Base-by-base conservation (phyloP, 2,113 vertebrate species). In the Saimiri boliviensis region DNA sequence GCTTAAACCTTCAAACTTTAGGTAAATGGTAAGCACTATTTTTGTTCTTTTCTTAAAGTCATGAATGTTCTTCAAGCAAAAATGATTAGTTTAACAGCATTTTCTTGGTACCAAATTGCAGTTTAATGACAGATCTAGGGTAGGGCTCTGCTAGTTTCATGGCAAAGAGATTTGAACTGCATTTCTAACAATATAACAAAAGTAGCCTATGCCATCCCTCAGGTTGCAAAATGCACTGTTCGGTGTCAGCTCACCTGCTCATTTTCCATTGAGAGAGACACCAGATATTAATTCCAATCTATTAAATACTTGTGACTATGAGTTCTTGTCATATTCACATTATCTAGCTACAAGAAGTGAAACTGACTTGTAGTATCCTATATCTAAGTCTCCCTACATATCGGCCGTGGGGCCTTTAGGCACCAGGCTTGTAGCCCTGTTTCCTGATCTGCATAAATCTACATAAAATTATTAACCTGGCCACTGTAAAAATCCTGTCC, bases 151-250 rank as follows among this genome's bases (percentile, higher is more conserved):
- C 58, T 58, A 32, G n/a, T 37, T 88, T 47, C 19, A 11, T 10
- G 5, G 37, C 70, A 21, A 58, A 89, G 27, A 79, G 40, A 73
- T 45, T 25, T 40, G 68, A 32, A 27, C 35, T 47, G 35, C 9
- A 3, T 80, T 94, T 84, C 45, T 47, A 40, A 70, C 30, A 86
- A 71, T 0, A 3, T 2, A 27, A 19, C 35, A 68, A 56, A 56
- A 30, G 45, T 45, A 56, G 13, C 25, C 13, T 0, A 0, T 47
- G 30, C 10, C n/a, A 47, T 35, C 49, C 5, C 1, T 2, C 0
- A 21, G 27, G 35, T 6, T 25, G 35, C 11, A 42, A 27, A 68
- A 49, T 20, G 32, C 42, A 40, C 12, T 35, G 16, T 32, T 76
- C 35, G 17, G 21, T 8, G 16, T 70, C 40, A 35, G 13, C 27